Evolutionary conservation across 2,797 vertebrate genomes (phyloP).

Genomic region (Tarsius wallacei): DNA sequence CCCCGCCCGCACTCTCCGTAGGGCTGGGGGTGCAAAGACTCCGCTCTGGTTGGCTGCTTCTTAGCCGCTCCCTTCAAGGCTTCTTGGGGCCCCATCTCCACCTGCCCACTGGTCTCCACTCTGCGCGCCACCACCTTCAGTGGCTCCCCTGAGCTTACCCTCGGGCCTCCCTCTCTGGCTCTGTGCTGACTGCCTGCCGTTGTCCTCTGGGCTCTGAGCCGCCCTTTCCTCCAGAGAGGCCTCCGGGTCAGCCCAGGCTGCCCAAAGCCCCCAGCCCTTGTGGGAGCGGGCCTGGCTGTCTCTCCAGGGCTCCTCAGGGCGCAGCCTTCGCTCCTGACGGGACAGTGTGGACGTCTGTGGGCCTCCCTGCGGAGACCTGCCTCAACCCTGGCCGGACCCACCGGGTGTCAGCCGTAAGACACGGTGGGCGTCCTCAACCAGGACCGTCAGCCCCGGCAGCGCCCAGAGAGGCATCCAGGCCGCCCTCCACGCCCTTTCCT

Average conservation of each 20-base stretch:
- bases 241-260: background rate
- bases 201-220: background rate
- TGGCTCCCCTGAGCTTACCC: background rate
- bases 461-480: fast-evolving
- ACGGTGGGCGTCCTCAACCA: background rate
- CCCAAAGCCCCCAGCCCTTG: too few relatives aligned
- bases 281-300: background rate
- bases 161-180: background rate
- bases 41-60: fast-evolving
- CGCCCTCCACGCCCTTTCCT: background rate
- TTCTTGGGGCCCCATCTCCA: background rate
- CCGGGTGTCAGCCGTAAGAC: background rate
- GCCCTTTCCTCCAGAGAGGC: background rate
- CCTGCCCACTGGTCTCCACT: background rate
- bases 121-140: fast-evolving
- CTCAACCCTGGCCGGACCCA: background rate
- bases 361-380: background rate
- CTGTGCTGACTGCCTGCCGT: fast-evolving
- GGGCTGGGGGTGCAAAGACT: fast-evolving
- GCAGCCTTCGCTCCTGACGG: background rate
- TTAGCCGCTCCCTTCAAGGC: background rate
- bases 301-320: background rate
- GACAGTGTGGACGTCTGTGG: background rate
- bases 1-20: background rate
- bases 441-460: background rate